Base-by-base conservation (phyloP, 2,113 vertebrate species). In the Hemichromis elongatus region DNA sequence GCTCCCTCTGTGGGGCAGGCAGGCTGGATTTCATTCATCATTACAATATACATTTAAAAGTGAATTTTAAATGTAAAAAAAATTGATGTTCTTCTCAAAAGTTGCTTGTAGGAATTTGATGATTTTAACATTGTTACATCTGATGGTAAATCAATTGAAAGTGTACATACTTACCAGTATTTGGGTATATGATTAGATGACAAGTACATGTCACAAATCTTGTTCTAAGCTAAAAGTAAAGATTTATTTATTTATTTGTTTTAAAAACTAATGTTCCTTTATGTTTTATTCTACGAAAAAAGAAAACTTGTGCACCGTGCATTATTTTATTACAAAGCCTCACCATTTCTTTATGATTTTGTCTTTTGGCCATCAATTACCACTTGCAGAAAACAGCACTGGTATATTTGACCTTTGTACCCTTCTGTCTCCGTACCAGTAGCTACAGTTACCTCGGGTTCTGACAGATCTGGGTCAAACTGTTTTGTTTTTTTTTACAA, bases 181-280 rank as follows among this genome's bases (percentile, higher is more conserved):
- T 24, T 55, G 53, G 3, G 3, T 26, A 13, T 63, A 37, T 66
- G 59, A 59, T 33, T 59, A 33, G 33, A n/a, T 63, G 30, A n/a
- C 57, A 35, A 63, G 19, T 66, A 66, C 19, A 21, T 35, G 19
- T 66, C 33, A 37, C 18, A 21, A 37, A 37, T 4, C 19, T 0
- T 0, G 18, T 63, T 35, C 30, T 0, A 63, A 5, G 18, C 33
- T 37, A 30, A 61, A 55, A 26, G 54, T 55, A 24, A 55, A 19
- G 9, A 30, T 30, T 8, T 56, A 1, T 8, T 7, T 0, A 8
- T 10, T 16, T 24, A n/a, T 54, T 26, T 19, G 6, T 2, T 35
- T 61, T 61, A 35, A 9, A 35, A 61, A 35, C 3, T 19, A 35
- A 0, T 0, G 8, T 63, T 63, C n/a, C 35, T 63, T 0, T 7